A percentile compares a stretch with the other conserved stretches of the same genome.
phyloP scores from a whole-genome alignment of 2,797 vertebrate species.

The Rhinoraja longicauda region DNA sequence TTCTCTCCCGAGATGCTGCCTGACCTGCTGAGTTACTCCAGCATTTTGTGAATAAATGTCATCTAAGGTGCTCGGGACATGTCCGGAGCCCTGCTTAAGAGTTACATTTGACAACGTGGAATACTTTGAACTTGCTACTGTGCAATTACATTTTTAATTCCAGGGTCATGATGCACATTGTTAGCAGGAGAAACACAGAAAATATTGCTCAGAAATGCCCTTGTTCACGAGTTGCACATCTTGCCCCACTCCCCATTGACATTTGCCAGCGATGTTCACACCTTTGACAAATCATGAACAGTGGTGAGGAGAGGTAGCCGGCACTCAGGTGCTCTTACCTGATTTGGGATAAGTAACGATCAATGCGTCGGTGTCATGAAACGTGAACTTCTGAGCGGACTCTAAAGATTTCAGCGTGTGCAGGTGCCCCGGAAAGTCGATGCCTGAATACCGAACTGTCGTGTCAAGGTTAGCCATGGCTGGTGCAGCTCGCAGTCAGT shows the following conservation, averaged over 20 bases:
- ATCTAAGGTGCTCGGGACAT: not conserved
- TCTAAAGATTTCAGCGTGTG: constrained; percentile 68
- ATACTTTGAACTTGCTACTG: no score
- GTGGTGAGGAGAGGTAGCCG: not conserved
- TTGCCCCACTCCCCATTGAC: no score
- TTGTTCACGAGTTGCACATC: no score
- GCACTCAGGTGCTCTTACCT: constrained; percentile 54
- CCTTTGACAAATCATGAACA: not conserved
- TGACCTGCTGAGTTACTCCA: no score
- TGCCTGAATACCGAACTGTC: constrained; percentile 58
- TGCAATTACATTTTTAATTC: not conserved
- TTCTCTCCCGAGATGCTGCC: no score
- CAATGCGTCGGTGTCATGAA: constrained; percentile 64
- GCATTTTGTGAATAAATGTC: no score
- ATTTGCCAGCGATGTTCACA: not conserved
- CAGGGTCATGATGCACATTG: not conserved
- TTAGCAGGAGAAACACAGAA: no score
- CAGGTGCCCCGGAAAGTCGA: constrained; percentile 68
- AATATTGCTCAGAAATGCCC: no score
- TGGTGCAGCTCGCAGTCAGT: not conserved
- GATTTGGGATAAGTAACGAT: constrained; percentile 79
- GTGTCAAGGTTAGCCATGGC: constrained; percentile 63
- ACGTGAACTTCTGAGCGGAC: constrained; percentile 60
- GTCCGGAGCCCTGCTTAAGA: not conserved
- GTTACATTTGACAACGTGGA: not conserved